phyloP scores from a whole-genome alignment of 1,140 invertebrate genomes.

The Armadillidium nasatum region DNA sequence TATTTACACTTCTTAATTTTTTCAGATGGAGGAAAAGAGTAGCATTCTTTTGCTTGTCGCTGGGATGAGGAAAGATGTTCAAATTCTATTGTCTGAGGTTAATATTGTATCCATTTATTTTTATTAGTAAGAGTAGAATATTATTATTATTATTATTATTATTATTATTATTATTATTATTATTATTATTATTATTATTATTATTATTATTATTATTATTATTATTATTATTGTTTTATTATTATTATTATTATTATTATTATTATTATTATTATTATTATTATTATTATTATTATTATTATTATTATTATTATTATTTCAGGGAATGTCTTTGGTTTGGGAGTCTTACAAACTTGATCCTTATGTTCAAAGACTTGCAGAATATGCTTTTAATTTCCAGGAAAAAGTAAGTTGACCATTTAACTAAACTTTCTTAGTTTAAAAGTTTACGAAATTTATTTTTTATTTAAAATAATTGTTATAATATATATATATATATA shows the following conservation, averaged over 20 bases:
- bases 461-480: too few species aligned
- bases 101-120: neutral
- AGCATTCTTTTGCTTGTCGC: conserved; percentile 89
- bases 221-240: too few species aligned
- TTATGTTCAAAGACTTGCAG: conserved; percentile 91
- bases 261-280: neutral
- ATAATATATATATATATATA: conserved; percentile 21
- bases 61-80: conserved; percentile 84
- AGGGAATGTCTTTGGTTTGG: conserved; percentile 87
- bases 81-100: conserved; percentile 73
- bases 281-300: too few species aligned
- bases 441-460: neutral
- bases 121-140: too few species aligned
- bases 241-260: too few species aligned
- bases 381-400: conserved; percentile 90
- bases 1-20: conserved; percentile 16
- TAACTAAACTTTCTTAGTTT: conserved; percentile 50
- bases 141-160: too few species aligned
- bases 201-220: too few species aligned
- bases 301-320: neutral
- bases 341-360: conserved; percentile 98
- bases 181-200: too few species aligned
- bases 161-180: too few species aligned
- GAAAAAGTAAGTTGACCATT: conserved; percentile 62
- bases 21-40: conserved; percentile 83